Evolutionary conservation across 2,888 invertebrate genomes (phyloP).

Genomic region (Drosophila fulvimacula): DNA sequence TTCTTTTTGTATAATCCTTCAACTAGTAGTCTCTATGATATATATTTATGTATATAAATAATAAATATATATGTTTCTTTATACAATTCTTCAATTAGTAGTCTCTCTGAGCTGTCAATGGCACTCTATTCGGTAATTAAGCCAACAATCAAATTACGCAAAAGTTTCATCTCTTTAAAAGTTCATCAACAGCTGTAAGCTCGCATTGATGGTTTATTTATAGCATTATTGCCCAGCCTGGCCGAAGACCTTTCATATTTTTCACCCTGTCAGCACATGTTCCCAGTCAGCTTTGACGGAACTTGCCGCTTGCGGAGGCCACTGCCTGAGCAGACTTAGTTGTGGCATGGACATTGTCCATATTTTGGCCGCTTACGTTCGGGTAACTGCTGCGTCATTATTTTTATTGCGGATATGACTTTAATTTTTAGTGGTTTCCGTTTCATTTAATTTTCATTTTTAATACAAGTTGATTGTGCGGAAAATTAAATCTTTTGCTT

Average conservation of each 20-base stretch:
- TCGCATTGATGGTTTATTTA: not conserved
- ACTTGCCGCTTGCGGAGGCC: not conserved
- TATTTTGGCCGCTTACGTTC: slow-evolving; percentile 8
- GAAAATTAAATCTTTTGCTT: slow-evolving; percentile 60
- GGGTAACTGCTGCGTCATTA: slow-evolving; percentile 45
- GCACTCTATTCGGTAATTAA: not conserved
- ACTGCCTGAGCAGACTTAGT: slow-evolving; percentile 1
- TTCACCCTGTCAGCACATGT: slow-evolving; percentile 24
- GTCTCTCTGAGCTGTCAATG: not conserved
- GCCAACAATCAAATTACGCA: not conserved
- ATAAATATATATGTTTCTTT: too few relatives aligned
- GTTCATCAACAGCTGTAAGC: not conserved
- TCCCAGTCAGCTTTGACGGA: slow-evolving; percentile 15
- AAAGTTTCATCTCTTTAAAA: not conserved
- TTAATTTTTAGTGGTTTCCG: slow-evolving; percentile 63
- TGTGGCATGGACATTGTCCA: slow-evolving; percentile 24
- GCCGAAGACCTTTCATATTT: slow-evolving; percentile 20
- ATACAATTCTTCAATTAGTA: not conserved
- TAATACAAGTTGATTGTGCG: slow-evolving; percentile 68
- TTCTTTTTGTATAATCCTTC: too few relatives aligned
- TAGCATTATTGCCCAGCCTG: not conserved
- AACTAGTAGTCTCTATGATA: not conserved
- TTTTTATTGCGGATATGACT: slow-evolving; percentile 65
- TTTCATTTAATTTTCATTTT: slow-evolving; percentile 60
- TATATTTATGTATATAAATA: too few relatives aligned